A percentile compares a stretch with the other conserved stretches of the same genome.
phyloP scores from a whole-genome alignment of 2,888 invertebrate species.

The Melinaea marsaeus region DNA sequence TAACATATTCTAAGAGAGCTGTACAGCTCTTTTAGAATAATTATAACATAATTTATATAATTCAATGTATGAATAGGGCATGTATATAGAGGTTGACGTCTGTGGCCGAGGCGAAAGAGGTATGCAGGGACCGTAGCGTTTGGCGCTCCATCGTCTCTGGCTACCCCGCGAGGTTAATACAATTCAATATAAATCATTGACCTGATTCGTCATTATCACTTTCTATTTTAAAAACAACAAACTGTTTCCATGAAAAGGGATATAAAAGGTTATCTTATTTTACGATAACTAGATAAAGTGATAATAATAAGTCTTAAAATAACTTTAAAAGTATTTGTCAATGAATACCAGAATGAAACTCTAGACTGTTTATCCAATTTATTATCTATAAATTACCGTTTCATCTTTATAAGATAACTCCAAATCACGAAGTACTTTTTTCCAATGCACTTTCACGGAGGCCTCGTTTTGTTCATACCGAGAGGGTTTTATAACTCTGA shows the following conservation, averaged over 20 bases:
- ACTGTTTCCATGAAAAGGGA: not conserved
- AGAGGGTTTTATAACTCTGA: constrained; percentile 55
- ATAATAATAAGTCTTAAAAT: not conserved
- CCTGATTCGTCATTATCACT: no score
- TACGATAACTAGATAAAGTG: not conserved
- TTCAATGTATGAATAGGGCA: no score
- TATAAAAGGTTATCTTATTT: not conserved
- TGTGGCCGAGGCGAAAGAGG: no score
- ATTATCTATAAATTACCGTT: constrained; percentile 42
- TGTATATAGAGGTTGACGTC: no score
- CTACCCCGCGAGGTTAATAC: no score
- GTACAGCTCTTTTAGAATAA: no score
- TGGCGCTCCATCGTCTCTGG: no score
- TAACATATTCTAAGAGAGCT: no score
- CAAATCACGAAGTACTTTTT: constrained; percentile 54
- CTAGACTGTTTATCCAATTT: not conserved
- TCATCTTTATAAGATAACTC: constrained; percentile 68
- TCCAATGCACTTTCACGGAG: constrained; percentile 67
- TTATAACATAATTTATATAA: no score
- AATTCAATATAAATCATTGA: no score
- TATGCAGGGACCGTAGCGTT: no score
- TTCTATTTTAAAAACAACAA: not conserved
- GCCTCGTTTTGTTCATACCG: constrained; percentile 63
- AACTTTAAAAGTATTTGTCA: not conserved
- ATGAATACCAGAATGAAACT: no score